phyloP scores from a whole-genome alignment of 2,888 invertebrate genomes.

The Thalpophila matura region DNA sequence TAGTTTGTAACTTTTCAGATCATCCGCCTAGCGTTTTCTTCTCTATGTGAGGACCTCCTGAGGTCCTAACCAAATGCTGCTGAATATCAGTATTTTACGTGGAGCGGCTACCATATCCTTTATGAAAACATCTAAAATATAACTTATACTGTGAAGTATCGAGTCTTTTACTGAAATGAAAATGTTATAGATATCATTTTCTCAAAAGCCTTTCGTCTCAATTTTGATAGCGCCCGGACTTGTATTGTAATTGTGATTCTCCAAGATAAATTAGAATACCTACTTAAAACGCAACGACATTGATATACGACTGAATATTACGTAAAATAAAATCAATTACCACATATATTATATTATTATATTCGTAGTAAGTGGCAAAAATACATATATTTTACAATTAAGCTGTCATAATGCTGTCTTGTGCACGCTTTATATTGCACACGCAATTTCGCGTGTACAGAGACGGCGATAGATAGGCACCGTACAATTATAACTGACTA shows the following conservation, averaged over 20 bases:
- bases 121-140: too few species aligned
- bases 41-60: too few species aligned
- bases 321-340: constrained; percentile 45
- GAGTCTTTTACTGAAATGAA: too few species aligned
- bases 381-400: constrained; percentile 52
- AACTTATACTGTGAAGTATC: too few species aligned
- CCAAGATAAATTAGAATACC: constrained; percentile 18
- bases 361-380: constrained; percentile 27
- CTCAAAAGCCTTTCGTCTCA: too few species aligned
- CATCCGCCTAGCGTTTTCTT: too few species aligned
- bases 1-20: too few species aligned
- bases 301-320: constrained; percentile 33
- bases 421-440: constrained; percentile 48
- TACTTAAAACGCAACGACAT: constrained; percentile 14
- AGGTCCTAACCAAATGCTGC: too few species aligned
- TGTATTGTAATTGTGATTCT: neutral
- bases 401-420: constrained; percentile 47
- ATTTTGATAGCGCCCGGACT: too few species aligned
- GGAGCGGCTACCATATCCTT: too few species aligned
- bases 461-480: constrained; percentile 39
- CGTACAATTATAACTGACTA: constrained; percentile 40
- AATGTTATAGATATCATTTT: too few species aligned
- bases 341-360: constrained; percentile 16
- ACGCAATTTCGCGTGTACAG: constrained; percentile 70
- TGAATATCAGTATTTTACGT: too few species aligned